Base-by-base conservation (phyloP, 2,113 vertebrate genomes). In the Cranoglanis bouderius region DNA sequence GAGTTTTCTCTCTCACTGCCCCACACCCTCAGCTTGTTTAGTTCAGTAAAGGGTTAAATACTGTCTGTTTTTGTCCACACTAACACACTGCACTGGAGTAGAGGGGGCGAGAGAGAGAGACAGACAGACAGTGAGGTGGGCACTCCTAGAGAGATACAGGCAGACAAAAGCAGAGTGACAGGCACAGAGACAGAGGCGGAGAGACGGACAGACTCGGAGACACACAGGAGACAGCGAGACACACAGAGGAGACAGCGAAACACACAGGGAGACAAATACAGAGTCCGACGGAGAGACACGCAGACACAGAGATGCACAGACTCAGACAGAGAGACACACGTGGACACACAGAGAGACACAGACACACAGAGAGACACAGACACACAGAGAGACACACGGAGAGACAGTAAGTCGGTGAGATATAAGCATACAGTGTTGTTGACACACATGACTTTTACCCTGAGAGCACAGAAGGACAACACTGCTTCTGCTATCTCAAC, bases 51-150 rank as follows among this genome's bases (percentile, higher is more conserved):
- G 38, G 83, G 14, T 67, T 84, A 49, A 84, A 46, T 67, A 32
- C 40, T n/a, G 57, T 29, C 38, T 65, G 57, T 19, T 32, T 84
- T n/a, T 6, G 40, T 40, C 16, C 6, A 40, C 70, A 38, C 70
- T 74, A 63, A 65, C 70, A 63, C 53, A 40, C 51, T 55, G 80
- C 55, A 87, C 55, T 87, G 88, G 85, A 89, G 88, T 51, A 81
- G 8, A 57, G 38, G 70, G 40, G 29, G 40, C 24, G 18, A 51
- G 82, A 65, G 57, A 32, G 24, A 49, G 16, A 38, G 4, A 46
- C 35, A 65, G 32, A 19, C 4, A n/a, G 38, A 26, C 6, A 26
- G 35, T 14, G 26, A 13, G 6, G 29, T 38, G 14, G 10, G 19
- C 26, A 46, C 9, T 46, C n/a, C n/a, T 5, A 49, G 12, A 55